Percentiles rank a stretch among this genome's conserved stretches.
Evolutionary conservation across 2,888 invertebrate species (phyloP).

Genomic region (Cetonia aurata): DNA sequence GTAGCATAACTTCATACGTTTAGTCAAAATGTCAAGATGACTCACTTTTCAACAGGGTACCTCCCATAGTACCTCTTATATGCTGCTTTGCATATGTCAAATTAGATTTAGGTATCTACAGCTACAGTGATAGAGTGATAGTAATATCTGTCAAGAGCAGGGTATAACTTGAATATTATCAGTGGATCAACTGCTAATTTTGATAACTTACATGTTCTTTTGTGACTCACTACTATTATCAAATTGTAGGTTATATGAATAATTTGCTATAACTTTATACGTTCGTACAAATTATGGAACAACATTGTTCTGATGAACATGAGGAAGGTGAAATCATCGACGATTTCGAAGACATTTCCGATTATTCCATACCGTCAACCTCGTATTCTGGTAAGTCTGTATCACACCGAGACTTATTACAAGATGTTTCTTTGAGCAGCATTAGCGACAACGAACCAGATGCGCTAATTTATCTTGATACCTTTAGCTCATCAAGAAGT

Average conservation of each 20-base stretch:
- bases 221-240: slow-evolving; percentile 17
- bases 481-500: slow-evolving; percentile 16
- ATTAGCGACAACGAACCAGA: slow-evolving; percentile 57
- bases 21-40: too few species aligned
- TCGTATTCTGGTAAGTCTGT: slow-evolving; percentile 63
- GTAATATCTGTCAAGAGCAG: too few species aligned
- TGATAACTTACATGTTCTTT: not conserved
- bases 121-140: too few species aligned
- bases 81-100: too few species aligned
- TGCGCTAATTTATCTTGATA: slow-evolving; percentile 20
- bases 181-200: not conserved
- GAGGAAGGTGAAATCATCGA: slow-evolving; percentile 67
- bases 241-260: slow-evolving; percentile 23
- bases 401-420: slow-evolving; percentile 62
- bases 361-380: slow-evolving; percentile 62
- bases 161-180: slow-evolving; percentile 1
- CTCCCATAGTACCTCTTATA: too few species aligned
- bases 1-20: too few species aligned
- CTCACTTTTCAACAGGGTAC: too few species aligned
- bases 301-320: slow-evolving; percentile 51
- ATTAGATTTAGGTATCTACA: too few species aligned
- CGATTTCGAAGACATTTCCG: slow-evolving; percentile 64
- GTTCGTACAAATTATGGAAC: slow-evolving; percentile 20
- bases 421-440: slow-evolving; percentile 66
- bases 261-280: slow-evolving; percentile 11